Base-by-base conservation (phyloP, 2,113 vertebrate genomes). In the Gnathonemus echidnorhynchus region DNA sequence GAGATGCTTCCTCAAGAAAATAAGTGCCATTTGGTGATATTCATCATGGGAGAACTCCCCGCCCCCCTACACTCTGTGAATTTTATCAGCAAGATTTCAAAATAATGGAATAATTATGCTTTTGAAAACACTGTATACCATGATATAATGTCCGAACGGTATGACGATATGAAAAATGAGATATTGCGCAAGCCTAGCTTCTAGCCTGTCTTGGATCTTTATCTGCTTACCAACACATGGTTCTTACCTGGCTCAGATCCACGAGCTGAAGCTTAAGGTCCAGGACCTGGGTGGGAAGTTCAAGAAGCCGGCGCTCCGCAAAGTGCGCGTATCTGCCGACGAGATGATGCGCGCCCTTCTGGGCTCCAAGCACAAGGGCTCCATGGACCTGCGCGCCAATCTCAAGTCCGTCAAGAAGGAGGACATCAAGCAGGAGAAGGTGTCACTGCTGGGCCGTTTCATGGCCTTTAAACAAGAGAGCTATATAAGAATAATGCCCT, bases 371-470 rank as follows among this genome's bases (percentile, higher is more conserved):
- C 98, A 99, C 95, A 99, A 99, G 90, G 97, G 98, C 88, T 99
- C 98, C 58, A 98, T 99, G 98, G 98, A 99, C 53, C 96, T 99
- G 17, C 93, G 98, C 90, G 97, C 97, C 91, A 99, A 99, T 94
- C 97, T 99, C 46, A 99, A 99, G 94, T 99, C 98, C 27, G 98
- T 99, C 91, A 99, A 99, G 96, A 99, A 99, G 92, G 98, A 99
- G 91, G 98, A 99, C 91, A 97, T 97, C 90, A 96, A 96, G 93
- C 92, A 93, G 0, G 98, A 99, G 95, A 99, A 98, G 97, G 97
- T 97, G 83, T 31, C 6, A 21, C 11, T 35, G 9, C 21, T 3
- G 8, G 46, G 85, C 10, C 62, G 3, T 17, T 77, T 19, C 13
- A 17, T 39, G 53, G 17, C 49, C 27, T 87, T 19, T n/a, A 53